Evolutionary conservation across 2,113 vertebrate species (phyloP).

Genomic region (Festucalex cinctus): DNA sequence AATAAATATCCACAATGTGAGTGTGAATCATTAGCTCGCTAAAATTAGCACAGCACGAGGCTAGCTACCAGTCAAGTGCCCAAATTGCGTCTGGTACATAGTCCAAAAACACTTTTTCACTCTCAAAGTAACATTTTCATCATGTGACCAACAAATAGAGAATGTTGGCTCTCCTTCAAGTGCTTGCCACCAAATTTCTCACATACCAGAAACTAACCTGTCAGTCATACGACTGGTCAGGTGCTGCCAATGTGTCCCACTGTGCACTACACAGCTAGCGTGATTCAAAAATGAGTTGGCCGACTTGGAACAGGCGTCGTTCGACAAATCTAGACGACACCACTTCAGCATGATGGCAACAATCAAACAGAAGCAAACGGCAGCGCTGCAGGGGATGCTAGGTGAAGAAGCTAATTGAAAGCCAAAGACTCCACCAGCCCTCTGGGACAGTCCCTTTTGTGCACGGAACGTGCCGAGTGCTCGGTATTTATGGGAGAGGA

Average conservation of each 20-base stretch:
- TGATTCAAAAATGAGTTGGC: too few relatives aligned
- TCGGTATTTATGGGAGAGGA: conserved; percentile 49
- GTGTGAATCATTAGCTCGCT: too few relatives aligned
- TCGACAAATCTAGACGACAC: conserved; percentile 12
- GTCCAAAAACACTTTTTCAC: background rate
- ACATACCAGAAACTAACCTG: background rate
- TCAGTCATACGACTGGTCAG: background rate
- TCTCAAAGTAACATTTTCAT: background rate
- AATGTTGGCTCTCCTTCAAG: background rate
- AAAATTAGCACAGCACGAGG: too few relatives aligned
- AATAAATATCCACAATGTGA: too few relatives aligned
- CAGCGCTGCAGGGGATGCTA: conserved; percentile 20
- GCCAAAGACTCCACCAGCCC: conserved; percentile 50
- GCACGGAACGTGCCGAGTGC: conserved; percentile 51
- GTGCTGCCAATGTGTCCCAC: background rate
- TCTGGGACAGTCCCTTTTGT: conserved; percentile 50
- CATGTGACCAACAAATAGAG: background rate
- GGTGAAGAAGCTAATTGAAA: conserved; percentile 65
- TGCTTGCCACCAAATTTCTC: background rate
- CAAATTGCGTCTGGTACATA: background rate
- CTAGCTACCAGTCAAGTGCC: too few relatives aligned
- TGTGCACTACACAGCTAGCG: too few relatives aligned
- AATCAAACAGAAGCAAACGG: conserved; percentile 46
- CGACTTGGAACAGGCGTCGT: background rate
- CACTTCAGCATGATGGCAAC: conserved; percentile 20